phyloP scores from a whole-genome alignment of 2,888 invertebrate species.

The Temnothorax unifasciatus region DNA sequence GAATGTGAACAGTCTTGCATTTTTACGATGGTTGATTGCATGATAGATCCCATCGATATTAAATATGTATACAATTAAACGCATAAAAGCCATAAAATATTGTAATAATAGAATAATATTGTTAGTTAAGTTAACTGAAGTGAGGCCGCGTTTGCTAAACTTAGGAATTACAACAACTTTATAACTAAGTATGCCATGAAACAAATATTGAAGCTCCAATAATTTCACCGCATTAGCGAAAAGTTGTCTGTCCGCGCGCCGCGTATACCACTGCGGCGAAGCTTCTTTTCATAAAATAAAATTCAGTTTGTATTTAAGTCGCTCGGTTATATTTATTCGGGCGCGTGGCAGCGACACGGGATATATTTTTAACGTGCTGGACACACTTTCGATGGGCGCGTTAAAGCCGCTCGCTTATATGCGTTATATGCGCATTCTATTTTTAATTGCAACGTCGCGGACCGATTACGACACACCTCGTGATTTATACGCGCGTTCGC shows the following conservation, averaged over 20 bases:
- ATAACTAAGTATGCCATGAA: slow-evolving; percentile 9
- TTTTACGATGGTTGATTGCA: background rate
- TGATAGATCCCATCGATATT: background rate
- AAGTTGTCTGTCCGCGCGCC: background rate
- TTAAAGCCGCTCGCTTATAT: slow-evolving; percentile 34
- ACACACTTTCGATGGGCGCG: slow-evolving; percentile 18
- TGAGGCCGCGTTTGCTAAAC: slow-evolving; percentile 8
- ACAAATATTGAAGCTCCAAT: slow-evolving; percentile 28
- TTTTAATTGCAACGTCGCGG: slow-evolving; percentile 49
- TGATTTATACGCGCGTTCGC: slow-evolving; percentile 23
- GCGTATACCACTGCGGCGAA: background rate
- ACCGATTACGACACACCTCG: slow-evolving; percentile 35
- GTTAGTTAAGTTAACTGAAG: slow-evolving; percentile 7
- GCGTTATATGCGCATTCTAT: slow-evolving; percentile 46
- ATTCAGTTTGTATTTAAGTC: slow-evolving; percentile 25
- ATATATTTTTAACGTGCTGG: slow-evolving; percentile 42
- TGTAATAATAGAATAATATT: slow-evolving; percentile 29
- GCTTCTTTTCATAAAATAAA: background rate
- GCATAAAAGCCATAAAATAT: background rate
- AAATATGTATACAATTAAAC: slow-evolving; percentile 1
- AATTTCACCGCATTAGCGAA: slow-evolving; percentile 30
- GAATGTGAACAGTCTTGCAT: background rate
- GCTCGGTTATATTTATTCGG: slow-evolving; percentile 28
- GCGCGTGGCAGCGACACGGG: slow-evolving; percentile 5
- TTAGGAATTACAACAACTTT: slow-evolving; percentile 39